Evolutionary conservation across 2,113 vertebrate genomes (phyloP), one percentile per base, ranked within the genome.

Genomic region (Larimichthys polyactis): DNA sequence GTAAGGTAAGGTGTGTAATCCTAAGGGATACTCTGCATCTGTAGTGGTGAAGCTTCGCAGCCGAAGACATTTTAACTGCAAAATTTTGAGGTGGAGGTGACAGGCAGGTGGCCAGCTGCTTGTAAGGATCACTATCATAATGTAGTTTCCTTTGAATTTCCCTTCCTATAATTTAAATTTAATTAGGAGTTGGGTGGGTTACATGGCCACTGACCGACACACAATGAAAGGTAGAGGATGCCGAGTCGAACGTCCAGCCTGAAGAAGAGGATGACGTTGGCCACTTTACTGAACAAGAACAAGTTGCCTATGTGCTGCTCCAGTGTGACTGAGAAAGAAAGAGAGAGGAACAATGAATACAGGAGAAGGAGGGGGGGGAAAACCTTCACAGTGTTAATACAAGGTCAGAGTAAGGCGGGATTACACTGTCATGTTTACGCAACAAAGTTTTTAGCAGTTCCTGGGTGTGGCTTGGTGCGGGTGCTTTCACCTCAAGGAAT

Each of bases 231-330:
- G 85, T 98, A 99, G 46, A 99, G 94, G 67, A 99, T 95, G 22
- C 98, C 98, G 75, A 99, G 96, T 52, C 97, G 96, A 20, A 99
- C 90, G 87, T 99, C 98, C 36, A 99, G 94, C 57, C 98, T 96
- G 94, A 99, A 99, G 94, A 99, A 99, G 65, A 99, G 95, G 90
- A 99, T 97, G 24, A 93, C 91, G 0, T 99, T 99, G 24, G 98
- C 97, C 75, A 99, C 97, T 92, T 99, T 99, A 84, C 97, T 99
- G 91, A 99, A 99, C 95, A 99, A 96, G 92, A 99, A 98, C 79
- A 99, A 92, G 79, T 99, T 99, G 24, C 97, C 97, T 0, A 99
- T 76, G 59, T 99, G 97, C 82, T 99, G 98, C 88, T 99, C 97
- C 95, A 98, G 91, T 0, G 97, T 98, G 89, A 99, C 93, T 93